These are phyloP conservation scores for Cliona cf. orientalis DNA, from an alignment of 37 sponge, comb jelly and placozoan species.

Conservation along the genomic window DNA sequence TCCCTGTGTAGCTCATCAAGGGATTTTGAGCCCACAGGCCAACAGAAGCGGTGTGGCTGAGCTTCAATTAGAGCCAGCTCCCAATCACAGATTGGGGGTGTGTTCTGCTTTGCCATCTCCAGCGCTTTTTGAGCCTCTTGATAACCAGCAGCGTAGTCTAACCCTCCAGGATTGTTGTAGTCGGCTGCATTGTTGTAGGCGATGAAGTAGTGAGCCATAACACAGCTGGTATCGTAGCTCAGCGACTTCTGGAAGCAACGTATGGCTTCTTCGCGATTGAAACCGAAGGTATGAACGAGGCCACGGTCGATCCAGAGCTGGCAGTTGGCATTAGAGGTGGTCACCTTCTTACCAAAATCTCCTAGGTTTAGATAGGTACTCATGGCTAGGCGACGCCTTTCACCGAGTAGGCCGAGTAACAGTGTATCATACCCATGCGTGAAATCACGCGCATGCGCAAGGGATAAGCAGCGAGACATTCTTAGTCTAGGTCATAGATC, in stretches of 20 bases:
- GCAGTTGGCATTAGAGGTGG: constrained; percentile 55
- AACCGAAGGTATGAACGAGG: constrained; percentile 34
- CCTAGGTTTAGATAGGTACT: constrained; percentile 15
- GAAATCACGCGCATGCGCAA: no score
- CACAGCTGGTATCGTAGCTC: constrained; percentile 38
- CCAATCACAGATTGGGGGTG: constrained; percentile 33
- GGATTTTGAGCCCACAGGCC: constrained; percentile 6
- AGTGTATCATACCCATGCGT: no score
- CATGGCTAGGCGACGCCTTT: no score
- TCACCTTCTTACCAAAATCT: constrained; percentile 41
- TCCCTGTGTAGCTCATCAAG: constrained; percentile 1
- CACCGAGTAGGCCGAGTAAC: no score
- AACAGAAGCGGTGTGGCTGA: constrained; percentile 10
- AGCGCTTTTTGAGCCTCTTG: constrained; percentile 53
- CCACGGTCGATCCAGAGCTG: constrained; percentile 55
- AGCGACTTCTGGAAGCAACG: constrained; percentile 51
- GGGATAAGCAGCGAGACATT: no score
- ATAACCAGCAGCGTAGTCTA: constrained; percentile 45
- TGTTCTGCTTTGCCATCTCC: neutral
- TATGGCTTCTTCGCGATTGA: constrained; percentile 67
- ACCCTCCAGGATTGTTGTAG: constrained; percentile 63
- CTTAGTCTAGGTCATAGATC: no score
- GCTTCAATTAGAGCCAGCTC: constrained; percentile 62
- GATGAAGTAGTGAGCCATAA: constrained; percentile 71
- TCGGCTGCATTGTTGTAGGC: constrained; percentile 66